Percentiles rank a stretch among this genome's conserved stretches.
Conservation (phyloP, 2,888 invertebrate species). For the Quadroppia sp. region DNA sequence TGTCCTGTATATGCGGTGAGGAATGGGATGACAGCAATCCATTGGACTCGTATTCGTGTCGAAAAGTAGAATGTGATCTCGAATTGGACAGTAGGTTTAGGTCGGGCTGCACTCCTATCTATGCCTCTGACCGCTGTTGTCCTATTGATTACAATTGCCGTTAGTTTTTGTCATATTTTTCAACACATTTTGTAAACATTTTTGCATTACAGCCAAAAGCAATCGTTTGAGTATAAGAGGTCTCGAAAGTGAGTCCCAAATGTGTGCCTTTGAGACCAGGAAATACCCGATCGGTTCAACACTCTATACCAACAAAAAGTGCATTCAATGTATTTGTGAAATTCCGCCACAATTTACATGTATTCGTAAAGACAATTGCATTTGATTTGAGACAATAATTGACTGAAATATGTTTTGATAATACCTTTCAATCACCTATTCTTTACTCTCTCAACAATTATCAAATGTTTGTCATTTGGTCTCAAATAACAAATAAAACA, state of each 20-base stretch:
- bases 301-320: constrained; percentile 14
- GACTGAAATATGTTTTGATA: too few species aligned
- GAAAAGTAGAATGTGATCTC: constrained; percentile 8
- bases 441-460: too few species aligned
- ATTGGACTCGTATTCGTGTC: background rate
- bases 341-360: constrained; percentile 41
- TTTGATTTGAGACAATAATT: too few species aligned
- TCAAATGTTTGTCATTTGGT: too few species aligned
- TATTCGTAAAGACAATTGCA: constrained; percentile 28
- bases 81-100: constrained; percentile 27
- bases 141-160: constrained; percentile 40
- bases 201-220: background rate
- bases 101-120: constrained; percentile 38
- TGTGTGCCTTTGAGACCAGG: constrained; percentile 39
- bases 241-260: constrained; percentile 20
- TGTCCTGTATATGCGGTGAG: constrained; percentile 38
- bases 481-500: too few species aligned
- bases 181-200: background rate
- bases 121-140: constrained; percentile 25
- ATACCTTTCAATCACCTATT: too few species aligned
- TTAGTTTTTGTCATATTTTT: constrained; percentile 30
- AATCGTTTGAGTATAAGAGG: constrained; percentile 12
- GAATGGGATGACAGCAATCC: constrained; percentile 14
- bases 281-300: constrained; percentile 39
- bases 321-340: constrained; percentile 36